Percentiles rank a stretch among this genome's conserved stretches.
phyloP scores from a whole-genome alignment of 1,140 invertebrate genomes.

The Drosophila triauraria region DNA sequence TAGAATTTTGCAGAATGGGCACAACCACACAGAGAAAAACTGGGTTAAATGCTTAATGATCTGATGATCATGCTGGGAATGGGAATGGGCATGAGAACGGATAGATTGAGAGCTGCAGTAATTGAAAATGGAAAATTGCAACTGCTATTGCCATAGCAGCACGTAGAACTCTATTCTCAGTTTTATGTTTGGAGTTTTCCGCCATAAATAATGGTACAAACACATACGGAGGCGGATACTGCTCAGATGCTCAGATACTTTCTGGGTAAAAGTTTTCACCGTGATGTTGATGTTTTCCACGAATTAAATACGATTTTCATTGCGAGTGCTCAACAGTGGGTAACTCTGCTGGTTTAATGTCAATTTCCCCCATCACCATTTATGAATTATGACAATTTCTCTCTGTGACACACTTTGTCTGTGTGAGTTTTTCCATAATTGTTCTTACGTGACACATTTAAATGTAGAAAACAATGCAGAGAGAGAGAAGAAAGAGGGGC shows the following conservation, averaged over 20 bases:
- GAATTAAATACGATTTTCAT: conserved; percentile 52
- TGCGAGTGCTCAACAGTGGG: conserved; percentile 44
- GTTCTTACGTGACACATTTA: conserved; percentile 60
- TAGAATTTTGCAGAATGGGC: conserved; percentile 46
- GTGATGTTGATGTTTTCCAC: background rate
- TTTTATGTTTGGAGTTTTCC: conserved; percentile 16
- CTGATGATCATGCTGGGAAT: conserved; percentile 35
- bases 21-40: conserved; percentile 28
- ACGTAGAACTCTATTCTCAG: conserved; percentile 30
- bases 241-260: conserved; percentile 11
- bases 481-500: background rate
- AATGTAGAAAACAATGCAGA: conserved; percentile 5
- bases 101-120: conserved; percentile 15
- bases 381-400: conserved; percentile 51
- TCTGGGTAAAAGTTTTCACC: conserved; percentile 45
- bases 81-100: conserved; percentile 7
- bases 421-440: conserved; percentile 56
- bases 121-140: conserved; percentile 38
- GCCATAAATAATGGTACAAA: conserved; percentile 35
- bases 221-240: conserved; percentile 7
- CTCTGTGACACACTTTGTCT: conserved; percentile 51
- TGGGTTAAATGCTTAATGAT: conserved; percentile 65
- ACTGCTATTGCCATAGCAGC: conserved; percentile 16
- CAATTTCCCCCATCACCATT: conserved; percentile 21
- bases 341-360: conserved; percentile 14